Conservation (phyloP, 2,888 invertebrate genomes). For the Eugnorisma glareosa region DNA sequence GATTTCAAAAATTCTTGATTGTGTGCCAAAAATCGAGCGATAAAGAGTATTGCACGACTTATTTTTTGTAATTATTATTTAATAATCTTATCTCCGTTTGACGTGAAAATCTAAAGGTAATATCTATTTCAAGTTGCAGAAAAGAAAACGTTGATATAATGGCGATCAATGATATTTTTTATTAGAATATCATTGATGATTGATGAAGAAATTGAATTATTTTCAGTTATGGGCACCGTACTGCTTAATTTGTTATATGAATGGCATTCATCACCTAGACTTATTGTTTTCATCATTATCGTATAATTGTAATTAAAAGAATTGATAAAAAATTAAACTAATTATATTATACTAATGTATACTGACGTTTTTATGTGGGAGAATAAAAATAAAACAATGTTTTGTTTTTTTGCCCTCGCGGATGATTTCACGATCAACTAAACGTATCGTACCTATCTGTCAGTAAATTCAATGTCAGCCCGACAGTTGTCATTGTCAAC, state of each 20-base stretch:
- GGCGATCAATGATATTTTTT: too few species aligned
- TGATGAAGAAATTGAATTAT: too few species aligned
- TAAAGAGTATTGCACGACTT: conserved; percentile 58
- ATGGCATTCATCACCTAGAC: background rate
- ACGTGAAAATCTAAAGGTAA: conserved; percentile 3
- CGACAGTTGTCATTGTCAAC: conserved; percentile 7
- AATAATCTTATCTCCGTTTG: conserved; percentile 23
- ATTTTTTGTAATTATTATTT: conserved; percentile 38
- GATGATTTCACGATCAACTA: background rate
- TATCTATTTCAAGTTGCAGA: conserved; percentile 7
- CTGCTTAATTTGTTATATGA: background rate
- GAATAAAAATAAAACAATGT: background rate
- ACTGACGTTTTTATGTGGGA: background rate
- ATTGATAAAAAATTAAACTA: too few species aligned
- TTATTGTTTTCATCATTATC: background rate
- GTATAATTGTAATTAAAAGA: background rate
- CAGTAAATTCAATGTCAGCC: background rate
- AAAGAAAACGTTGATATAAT: background rate
- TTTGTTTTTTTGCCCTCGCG: background rate
- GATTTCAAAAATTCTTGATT: conserved; percentile 80
- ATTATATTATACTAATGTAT: too few species aligned
- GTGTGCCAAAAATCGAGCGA: conserved; percentile 77
- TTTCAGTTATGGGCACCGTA: too few species aligned
- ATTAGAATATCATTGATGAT: too few species aligned
- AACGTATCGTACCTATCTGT: background rate